Evolutionary conservation across 1,140 invertebrate species (phyloP), one percentile per base, ranked within the genome.

Genomic region (Manduca sexta): DNA sequence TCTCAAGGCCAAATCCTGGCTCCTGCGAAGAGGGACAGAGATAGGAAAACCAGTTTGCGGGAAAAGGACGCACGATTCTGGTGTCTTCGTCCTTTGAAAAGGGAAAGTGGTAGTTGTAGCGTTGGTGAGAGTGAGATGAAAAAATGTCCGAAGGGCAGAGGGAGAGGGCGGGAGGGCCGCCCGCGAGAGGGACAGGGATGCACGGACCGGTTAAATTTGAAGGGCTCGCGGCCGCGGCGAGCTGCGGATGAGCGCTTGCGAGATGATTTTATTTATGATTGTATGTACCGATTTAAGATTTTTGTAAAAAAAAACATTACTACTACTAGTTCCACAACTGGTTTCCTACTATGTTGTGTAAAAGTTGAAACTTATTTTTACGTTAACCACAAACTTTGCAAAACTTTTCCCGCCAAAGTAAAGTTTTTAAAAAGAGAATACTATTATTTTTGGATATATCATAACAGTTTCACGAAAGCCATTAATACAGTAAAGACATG

Each of bases 1-100:
- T 82, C 74, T 81, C 81, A 84, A 84, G 81, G 81, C 74, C 78
- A 84, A 81, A 72, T 81, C 74, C 77, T 80, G 62, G 66, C 64
- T 78, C 69, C 59, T 56, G 52, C 10, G n/a, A 60, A 76, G 4
- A 49, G 61, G 60, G 64, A 81, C 45, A 21, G 7, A 60, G 10
- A 64, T 64, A 71, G 29, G 29, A 21, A 42, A 14, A 8, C 0
- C 3, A 7, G n/a, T 4, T 17, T 1, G 60, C 0, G 16, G 3
- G 52, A 80, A 2, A 51, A 52, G 38, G 73, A 79, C 18, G 45
- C 8, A 29, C 4, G n/a, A 54, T 29, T 37, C 26, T 52, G 59
- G 69, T 78, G 74, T 82, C 79, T 84, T 84, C 81, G 81, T 84
- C 77, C 81, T 84, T 84, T 84, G 57, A 84, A 84, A 84, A 84